Evolutionary conservation across 2,797 vertebrate species (phyloP), one percentile per base, ranked within the genome.

Genomic region (Cygnus olor): DNA sequence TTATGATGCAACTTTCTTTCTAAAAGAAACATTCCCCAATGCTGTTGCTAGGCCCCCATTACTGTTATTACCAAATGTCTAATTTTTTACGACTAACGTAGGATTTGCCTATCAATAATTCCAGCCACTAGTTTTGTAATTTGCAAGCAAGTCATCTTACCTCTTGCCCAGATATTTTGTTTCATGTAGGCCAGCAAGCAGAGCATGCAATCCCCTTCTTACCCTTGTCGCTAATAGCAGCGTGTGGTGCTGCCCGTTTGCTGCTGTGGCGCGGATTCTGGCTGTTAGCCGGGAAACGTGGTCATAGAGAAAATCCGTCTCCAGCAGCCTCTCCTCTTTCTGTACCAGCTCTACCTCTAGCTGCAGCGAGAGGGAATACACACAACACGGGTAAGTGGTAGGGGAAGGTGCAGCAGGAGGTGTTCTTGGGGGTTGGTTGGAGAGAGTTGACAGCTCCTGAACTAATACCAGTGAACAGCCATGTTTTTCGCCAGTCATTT

Each of bases 161-260:
- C 74, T 58, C 80, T 93, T 69, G 79, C 88, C 90, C 72, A 83
- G 42, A 68, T 65, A 19, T 40, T 89, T 63, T 32, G 18, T 42
- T 76, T 22, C 14, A 5, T 25, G 0, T 1, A 63, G 60, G 63
- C 56, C 20, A 27, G 56, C 28, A 42, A 10, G 30, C 42, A 16
- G 44, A 8, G 85, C 0, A 0, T n/a, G 54, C 84, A 34, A 8
- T 20, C 68, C 63, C 16, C 18, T 13, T n/a, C 97, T 94, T 97
- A 99, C 99, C 98, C 98, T 98, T 96, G 98, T 98, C 19, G 99
- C 98, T 19, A 99, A 89, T 1, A 96, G 91, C 89, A 99, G 97
- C 0, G 95, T 96, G 97, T 99, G 98, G 88, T 98, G 91, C 84
- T 97, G 98, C 96, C 98, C 60, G 6, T 94, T 96, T 61, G 98